Conservation (phyloP, 2,113 vertebrate genomes). For the Saccopteryx leptura region DNA sequence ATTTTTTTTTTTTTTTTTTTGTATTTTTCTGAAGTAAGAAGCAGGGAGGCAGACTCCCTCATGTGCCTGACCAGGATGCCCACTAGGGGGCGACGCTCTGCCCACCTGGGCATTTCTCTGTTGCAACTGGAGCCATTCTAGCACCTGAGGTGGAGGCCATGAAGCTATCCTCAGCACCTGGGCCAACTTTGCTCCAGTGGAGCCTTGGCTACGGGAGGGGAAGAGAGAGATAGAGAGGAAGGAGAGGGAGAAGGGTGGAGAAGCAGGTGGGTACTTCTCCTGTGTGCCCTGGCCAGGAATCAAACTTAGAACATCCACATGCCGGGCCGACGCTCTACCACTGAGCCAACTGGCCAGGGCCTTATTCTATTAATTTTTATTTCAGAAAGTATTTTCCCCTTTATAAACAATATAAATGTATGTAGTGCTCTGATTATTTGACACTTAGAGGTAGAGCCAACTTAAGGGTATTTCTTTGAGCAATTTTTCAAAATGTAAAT, state of each 20-base stretch:
- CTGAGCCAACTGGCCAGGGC: neutral
- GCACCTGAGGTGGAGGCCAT: too few species aligned
- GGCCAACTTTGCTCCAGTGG: too few species aligned
- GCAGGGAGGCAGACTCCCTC: too few species aligned
- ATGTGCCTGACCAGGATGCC: too few species aligned
- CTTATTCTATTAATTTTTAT: neutral
- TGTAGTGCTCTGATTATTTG: constrained; percentile 39
- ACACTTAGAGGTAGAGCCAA: neutral
- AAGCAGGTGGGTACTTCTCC: neutral
- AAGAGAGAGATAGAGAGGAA: neutral
- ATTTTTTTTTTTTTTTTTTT: neutral
- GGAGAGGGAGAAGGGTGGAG: neutral
- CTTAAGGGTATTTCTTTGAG: constrained; percentile 28
- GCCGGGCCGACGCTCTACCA: neutral
- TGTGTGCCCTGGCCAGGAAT: neutral
- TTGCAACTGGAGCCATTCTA: too few species aligned
- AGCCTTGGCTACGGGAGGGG: too few species aligned
- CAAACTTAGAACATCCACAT: neutral
- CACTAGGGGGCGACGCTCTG: too few species aligned
- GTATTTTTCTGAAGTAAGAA: too few species aligned
- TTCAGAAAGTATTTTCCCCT: neutral
- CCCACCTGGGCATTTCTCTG: too few species aligned
- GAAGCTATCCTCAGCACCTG: too few species aligned
- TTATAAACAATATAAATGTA: constrained; percentile 19
- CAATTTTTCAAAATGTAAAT: neutral